Evolutionary conservation across 2,113 vertebrate species (phyloP).

Genomic region (Colossoma macropomum): DNA sequence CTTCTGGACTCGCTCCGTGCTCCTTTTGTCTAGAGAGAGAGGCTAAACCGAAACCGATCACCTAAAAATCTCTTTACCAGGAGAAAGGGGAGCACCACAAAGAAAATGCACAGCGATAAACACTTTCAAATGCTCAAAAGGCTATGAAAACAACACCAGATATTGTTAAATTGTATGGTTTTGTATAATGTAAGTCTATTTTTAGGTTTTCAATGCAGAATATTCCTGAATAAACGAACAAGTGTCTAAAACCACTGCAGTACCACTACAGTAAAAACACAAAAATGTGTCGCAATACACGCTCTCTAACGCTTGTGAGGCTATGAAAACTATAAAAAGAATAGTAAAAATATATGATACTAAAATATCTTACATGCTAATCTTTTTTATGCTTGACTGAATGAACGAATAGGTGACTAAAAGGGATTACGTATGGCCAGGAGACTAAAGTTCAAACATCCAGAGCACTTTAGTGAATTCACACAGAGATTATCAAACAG

Average conservation of each 20-base stretch:
- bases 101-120: conserved; percentile 30
- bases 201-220: no score
- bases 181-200: not conserved
- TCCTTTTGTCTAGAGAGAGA: conserved; percentile 57
- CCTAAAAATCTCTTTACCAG: conserved; percentile 36
- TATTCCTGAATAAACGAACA: no score
- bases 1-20: conserved; percentile 42
- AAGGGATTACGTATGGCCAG: conserved; percentile 36
- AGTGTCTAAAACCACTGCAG: no score
- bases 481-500: conserved; percentile 61
- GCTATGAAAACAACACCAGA: not conserved
- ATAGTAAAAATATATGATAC: no score
- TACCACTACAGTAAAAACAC: no score
- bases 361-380: no score
- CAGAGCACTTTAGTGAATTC: conserved; percentile 66
- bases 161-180: conserved; percentile 1
- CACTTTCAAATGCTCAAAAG: not conserved
- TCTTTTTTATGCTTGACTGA: no score
- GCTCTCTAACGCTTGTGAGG: no score
- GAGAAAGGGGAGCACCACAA: conserved; percentile 18
- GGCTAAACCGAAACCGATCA: conserved; percentile 46
- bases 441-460: conserved; percentile 55
- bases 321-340: no score
- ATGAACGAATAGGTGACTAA: no score
- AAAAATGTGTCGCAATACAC: no score